These are phyloP conservation scores for Netelia melanura DNA, from an alignment of 2,888 invertebrate genomes.

Conservation along the genomic window DNA sequence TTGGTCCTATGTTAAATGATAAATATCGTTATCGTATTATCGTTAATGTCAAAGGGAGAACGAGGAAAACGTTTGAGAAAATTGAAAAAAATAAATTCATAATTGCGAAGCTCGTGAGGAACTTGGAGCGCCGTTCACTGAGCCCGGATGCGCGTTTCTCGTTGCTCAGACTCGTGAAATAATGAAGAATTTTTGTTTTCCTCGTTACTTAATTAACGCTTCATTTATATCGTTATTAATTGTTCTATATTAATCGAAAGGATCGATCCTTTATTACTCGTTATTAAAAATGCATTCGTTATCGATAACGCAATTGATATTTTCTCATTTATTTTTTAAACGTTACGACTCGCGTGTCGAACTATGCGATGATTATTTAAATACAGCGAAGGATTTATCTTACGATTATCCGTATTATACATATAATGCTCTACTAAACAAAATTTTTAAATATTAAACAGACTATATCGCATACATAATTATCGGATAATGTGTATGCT, in stretches of 20 bases:
- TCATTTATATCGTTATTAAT: background rate
- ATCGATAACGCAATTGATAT: background rate
- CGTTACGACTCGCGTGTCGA: slow-evolving; percentile 4
- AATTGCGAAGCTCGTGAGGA: slow-evolving; percentile 8
- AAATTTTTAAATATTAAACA: background rate
- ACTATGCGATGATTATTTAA: slow-evolving; percentile 11
- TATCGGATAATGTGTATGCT: slow-evolving; percentile 30
- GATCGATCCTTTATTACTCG: background rate
- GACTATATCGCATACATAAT: slow-evolving; percentile 22
- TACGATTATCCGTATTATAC: slow-evolving; percentile 31
- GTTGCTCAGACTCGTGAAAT: slow-evolving; percentile 25
- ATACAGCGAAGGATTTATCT: slow-evolving; percentile 8
- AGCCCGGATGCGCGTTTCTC: slow-evolving; percentile 44
- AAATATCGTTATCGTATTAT: slow-evolving; percentile 46
- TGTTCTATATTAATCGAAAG: background rate
- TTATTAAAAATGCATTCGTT: background rate
- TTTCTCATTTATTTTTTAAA: background rate
- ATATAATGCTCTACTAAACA: background rate
- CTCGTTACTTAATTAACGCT: background rate
- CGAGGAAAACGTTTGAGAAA: background rate
- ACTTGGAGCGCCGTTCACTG: slow-evolving; percentile 50
- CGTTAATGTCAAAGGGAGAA: slow-evolving; percentile 15
- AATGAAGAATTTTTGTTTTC: background rate
- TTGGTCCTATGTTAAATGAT: slow-evolving; percentile 3
- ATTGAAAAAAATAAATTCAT: background rate